Base-by-base conservation (phyloP, 30 jellyfish, hydroid and myxozoan genomes). In the Calvadosia cruxmelitensis region DNA sequence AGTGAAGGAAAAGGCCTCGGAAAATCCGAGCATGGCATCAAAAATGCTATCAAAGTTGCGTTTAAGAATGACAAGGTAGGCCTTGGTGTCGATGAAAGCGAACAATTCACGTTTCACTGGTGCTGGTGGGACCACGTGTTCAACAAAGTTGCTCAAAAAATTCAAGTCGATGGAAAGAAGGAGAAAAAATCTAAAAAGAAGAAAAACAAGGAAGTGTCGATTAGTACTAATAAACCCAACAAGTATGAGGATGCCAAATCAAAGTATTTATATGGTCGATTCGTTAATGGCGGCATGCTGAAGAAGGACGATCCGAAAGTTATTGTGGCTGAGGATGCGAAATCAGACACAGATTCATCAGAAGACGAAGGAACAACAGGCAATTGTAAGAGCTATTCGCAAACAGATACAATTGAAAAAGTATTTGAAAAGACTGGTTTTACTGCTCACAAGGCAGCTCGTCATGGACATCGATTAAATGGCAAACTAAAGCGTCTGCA, bases 111-210 rank as follows among this genome's bases (percentile, higher is more conserved):
- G 29, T 89, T 89, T 77, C 98, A 89, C 62, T 89, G 98, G 98
- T 89, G 98, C 62, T 89, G 98, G 98, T 89, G 98, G 98, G 98
- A 89, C 73, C 98, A 89, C 80, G 90, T 81, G 73, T 89, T 89
- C 64, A 89, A 89, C 69, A 89, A 89, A 75, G 86, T 83, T 23
- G 98, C 98, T 0, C 68, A 77, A 10, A 65, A 65, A 26, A 30
- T 42, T 42, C 57, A 42, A 42, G 57, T 42, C 10, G 57, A 42
- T 42, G 57, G 57, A 10, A n/a, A n/a, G n/a, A 42, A 42, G 20
- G 57, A 42, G 15, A 42, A 10, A 42, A 42, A 10, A 10, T 5
- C 57, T 42, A 20, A 42, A 5, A 20, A 5, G 20, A 42, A 20
- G 10, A 10, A 42, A 42, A 20, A 42, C 57, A 5, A 5, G 20